Conservation (phyloP, 1,140 invertebrate genomes). For the Lerema accius region DNA sequence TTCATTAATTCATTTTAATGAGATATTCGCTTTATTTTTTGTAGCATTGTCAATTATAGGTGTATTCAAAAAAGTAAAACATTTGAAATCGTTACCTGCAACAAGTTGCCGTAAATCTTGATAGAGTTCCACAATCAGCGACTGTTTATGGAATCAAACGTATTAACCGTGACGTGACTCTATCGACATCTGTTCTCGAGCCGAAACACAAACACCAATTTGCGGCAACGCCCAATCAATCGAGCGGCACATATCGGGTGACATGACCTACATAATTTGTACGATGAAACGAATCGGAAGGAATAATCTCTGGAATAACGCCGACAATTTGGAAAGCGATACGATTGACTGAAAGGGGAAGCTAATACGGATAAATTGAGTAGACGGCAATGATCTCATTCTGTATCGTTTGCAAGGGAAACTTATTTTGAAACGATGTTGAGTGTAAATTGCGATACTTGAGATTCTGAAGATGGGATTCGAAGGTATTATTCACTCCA, state of each 20-base stretch:
- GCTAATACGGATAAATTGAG: neutral
- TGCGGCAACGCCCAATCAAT: slow-evolving; percentile 22
- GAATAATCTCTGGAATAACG: slow-evolving; percentile 37
- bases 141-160: neutral
- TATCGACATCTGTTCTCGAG: slow-evolving; percentile 1
- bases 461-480: neutral
- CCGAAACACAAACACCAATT: slow-evolving; percentile 23
- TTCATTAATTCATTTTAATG: no score
- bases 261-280: slow-evolving; percentile 33
- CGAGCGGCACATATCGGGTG: slow-evolving; percentile 24
- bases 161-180: neutral
- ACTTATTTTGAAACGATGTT: neutral
- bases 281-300: slow-evolving; percentile 33
- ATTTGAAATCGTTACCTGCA: no score
- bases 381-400: neutral
- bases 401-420: neutral
- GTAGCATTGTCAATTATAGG: no score
- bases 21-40: no score
- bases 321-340: slow-evolving; percentile 26
- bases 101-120: no score
- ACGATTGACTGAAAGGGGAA: slow-evolving; percentile 13
- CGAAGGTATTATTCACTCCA: neutral
- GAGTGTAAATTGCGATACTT: slow-evolving; percentile 2
- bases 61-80: no score
- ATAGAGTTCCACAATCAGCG: no score